Evolutionary conservation across 2,888 invertebrate species (phyloP).

Genomic region (Camponotus fellah): DNA sequence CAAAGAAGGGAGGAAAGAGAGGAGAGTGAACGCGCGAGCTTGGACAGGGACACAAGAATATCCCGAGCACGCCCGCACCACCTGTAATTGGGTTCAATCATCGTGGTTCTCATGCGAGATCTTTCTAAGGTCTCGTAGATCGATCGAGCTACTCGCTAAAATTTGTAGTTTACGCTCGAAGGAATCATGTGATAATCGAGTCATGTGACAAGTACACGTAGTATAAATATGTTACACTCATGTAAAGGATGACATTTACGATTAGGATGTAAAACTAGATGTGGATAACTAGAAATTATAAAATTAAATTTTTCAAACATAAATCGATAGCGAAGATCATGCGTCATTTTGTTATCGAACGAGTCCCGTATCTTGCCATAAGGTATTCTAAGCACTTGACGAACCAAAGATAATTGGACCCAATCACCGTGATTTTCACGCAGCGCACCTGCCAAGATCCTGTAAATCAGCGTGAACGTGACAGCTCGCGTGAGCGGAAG

Average conservation of each 20-base stretch:
- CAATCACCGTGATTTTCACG: constrained; percentile 38
- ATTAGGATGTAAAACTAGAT: neutral
- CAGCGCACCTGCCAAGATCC: constrained; percentile 27
- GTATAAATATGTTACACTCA: neutral
- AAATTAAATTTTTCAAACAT: neutral
- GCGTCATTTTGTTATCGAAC: neutral
- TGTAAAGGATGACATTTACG: neutral
- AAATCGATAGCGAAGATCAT: neutral
- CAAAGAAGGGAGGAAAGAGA: constrained; percentile 54
- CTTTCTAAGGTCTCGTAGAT: constrained; percentile 13
- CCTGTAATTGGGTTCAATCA: constrained; percentile 85
- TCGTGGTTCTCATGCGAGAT: constrained; percentile 79
- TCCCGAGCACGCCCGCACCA: constrained; percentile 82
- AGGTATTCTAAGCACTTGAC: neutral
- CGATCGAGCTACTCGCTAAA: neutral
- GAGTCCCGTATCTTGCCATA: neutral
- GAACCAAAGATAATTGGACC: constrained; percentile 11
- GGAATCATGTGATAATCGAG: neutral
- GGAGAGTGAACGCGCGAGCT: constrained; percentile 70
- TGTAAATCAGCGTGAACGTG: constrained; percentile 22
- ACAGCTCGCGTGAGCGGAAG: constrained; percentile 44
- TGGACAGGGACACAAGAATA: constrained; percentile 80
- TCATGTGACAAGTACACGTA: neutral
- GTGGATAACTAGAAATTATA: neutral
- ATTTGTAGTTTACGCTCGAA: neutral